A percentile compares a stretch with the other conserved stretches of the same genome.
Evolutionary conservation across 2,113 vertebrate genomes (phyloP).

Genomic region (Phrynosoma blainvillii): DNA sequence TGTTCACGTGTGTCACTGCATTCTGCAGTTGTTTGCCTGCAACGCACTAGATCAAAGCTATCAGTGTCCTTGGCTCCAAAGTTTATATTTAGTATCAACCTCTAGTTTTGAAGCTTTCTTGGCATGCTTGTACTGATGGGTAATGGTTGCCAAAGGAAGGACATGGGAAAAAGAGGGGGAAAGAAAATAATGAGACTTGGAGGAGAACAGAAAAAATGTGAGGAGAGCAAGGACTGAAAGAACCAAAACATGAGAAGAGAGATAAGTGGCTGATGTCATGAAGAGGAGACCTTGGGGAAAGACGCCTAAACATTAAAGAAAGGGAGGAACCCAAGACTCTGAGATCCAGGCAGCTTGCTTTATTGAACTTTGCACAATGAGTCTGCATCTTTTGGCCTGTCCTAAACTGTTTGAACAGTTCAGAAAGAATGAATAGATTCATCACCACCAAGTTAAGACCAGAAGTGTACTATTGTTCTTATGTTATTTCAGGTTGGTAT

Average conservation of each 20-base stretch:
- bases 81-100: slow-evolving; percentile 24
- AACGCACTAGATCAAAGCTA: background rate
- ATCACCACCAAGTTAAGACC: background rate
- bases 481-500: background rate
- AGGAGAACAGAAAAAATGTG: background rate
- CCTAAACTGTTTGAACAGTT: background rate
- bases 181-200: slow-evolving; percentile 4
- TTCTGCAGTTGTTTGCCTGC: background rate
- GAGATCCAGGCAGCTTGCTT: slow-evolving; percentile 41
- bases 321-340: slow-evolving; percentile 16
- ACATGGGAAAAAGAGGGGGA: slow-evolving; percentile 7
- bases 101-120: background rate
- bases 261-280: background rate
- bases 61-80: background rate
- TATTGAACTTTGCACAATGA: background rate
- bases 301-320: slow-evolving; percentile 18
- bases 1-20: rapidly evolving
- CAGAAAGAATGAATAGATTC: background rate
- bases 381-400: background rate
- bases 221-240: slow-evolving; percentile 10
- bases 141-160: slow-evolving; percentile 3
- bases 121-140: slow-evolving; percentile 4
- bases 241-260: slow-evolving; percentile 18
- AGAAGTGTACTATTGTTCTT: background rate
- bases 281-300: slow-evolving; percentile 1